These are phyloP conservation scores for Taenioides sp. DNA, from an alignment of 2,797 vertebrate genomes.

Conservation along the genomic window DNA sequence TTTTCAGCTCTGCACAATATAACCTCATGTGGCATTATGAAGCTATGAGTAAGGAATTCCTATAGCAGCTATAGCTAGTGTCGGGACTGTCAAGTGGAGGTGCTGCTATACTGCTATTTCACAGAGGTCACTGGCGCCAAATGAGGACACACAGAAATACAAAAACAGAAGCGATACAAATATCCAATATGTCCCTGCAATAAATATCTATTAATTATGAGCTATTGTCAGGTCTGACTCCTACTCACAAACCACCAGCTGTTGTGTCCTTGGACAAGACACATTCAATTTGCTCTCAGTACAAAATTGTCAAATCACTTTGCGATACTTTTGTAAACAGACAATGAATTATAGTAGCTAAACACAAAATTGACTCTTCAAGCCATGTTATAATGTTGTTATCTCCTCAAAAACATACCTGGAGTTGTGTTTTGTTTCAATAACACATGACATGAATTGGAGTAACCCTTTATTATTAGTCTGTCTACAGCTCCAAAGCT, in stretches of 20 bases:
- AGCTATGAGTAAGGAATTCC: constrained; percentile 35
- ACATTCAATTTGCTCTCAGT: neutral
- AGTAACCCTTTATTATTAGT: too few relatives aligned
- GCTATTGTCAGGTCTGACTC: neutral
- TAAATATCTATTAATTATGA: neutral
- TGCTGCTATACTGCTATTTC: constrained; percentile 53
- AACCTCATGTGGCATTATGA: constrained; percentile 42
- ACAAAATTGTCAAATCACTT: neutral
- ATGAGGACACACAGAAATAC: constrained; percentile 65
- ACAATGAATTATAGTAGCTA: neutral
- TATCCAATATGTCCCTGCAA: neutral
- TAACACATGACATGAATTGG: too few relatives aligned
- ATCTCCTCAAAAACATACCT: too few relatives aligned
- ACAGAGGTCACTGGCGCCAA: constrained; percentile 64
- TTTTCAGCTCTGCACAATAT: constrained; percentile 46
- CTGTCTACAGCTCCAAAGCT: too few relatives aligned
- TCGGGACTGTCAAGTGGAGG: constrained; percentile 38
- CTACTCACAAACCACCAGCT: neutral
- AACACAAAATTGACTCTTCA: too few relatives aligned
- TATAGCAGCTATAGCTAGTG: constrained; percentile 30
- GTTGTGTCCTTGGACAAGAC: neutral
- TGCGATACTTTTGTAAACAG: neutral
- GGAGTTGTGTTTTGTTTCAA: too few relatives aligned
- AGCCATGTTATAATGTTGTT: too few relatives aligned
- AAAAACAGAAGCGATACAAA: constrained; percentile 21